phyloP scores from a whole-genome alignment of 2,888 invertebrate genomes.

The Hirtodrosophila histrioides region DNA sequence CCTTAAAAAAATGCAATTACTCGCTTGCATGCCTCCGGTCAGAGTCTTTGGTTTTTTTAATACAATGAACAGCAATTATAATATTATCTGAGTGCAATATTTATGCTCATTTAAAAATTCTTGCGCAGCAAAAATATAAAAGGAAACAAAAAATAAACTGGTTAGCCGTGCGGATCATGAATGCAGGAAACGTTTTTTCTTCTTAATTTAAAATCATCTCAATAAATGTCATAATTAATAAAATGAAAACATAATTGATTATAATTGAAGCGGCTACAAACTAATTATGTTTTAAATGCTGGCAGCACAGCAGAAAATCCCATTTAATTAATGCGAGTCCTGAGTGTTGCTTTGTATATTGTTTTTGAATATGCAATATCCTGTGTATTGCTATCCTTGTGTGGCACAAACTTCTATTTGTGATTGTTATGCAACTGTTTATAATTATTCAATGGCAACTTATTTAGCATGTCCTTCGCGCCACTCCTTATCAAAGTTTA shows the following conservation, averaged over 20 bases:
- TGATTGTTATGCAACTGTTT: no score
- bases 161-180: no score
- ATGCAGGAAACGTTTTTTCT: constrained; percentile 8
- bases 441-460: no score
- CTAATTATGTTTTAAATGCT: constrained; percentile 30
- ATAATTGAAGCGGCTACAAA: constrained; percentile 27
- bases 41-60: constrained; percentile 25
- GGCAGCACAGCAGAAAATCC: not conserved
- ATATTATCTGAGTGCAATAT: constrained; percentile 8
- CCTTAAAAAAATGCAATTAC: constrained; percentile 17
- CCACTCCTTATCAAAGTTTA: not conserved
- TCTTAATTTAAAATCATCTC: constrained; percentile 22
- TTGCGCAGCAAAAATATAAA: not conserved
- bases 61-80: constrained; percentile 31
- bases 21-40: constrained; percentile 7
- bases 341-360: no score
- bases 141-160: no score
- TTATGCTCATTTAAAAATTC: constrained; percentile 28
- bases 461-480: no score
- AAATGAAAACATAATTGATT: constrained; percentile 37
- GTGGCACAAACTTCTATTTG: no score
- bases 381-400: no score
- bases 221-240: constrained; percentile 47
- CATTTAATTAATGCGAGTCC: no score
- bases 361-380: no score